These are phyloP conservation scores for Thryonomys swinderianus DNA, from an alignment of 2,113 vertebrate genomes.

Conservation along the genomic window DNA sequence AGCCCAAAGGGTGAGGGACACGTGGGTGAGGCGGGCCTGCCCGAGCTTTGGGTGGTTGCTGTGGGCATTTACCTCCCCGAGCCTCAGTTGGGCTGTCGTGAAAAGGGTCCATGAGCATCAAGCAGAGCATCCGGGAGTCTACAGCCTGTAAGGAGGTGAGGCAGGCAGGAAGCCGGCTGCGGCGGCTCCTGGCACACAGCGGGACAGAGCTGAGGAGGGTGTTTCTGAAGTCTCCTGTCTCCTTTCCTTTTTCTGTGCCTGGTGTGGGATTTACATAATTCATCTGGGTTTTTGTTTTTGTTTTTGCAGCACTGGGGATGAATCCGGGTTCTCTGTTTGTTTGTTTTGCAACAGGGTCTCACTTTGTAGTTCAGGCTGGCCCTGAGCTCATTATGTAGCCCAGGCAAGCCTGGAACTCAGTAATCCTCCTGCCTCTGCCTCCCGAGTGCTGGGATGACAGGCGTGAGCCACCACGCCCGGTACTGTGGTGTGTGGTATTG, in stretches of 20 bases:
- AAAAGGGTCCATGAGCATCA: neutral
- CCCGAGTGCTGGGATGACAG: no score
- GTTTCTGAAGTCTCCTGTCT: neutral
- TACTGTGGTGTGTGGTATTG: no score
- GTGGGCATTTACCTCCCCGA: neutral
- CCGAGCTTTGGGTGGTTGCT: neutral
- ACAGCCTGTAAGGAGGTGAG: neutral
- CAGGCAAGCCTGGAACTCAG: no score
- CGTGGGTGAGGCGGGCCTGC: neutral
- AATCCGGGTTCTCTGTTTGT: neutral
- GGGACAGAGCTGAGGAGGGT: neutral
- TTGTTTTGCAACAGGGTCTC: no score
- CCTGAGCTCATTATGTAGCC: no score
- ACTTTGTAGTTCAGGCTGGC: no score
- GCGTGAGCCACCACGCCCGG: no score
- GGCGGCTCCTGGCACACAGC: neutral
- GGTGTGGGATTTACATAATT: slow-evolving; percentile 11
- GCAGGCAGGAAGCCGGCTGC: no score
- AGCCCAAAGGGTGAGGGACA: neutral
- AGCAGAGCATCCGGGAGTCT: neutral
- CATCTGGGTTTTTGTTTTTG: neutral
- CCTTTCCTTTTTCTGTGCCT: neutral
- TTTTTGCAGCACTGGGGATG: neutral
- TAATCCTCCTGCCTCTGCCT: no score
- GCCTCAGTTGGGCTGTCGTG: neutral